Base-by-base conservation (phyloP, 92 coral and sea anemone species). In the Porites lobata region DNA sequence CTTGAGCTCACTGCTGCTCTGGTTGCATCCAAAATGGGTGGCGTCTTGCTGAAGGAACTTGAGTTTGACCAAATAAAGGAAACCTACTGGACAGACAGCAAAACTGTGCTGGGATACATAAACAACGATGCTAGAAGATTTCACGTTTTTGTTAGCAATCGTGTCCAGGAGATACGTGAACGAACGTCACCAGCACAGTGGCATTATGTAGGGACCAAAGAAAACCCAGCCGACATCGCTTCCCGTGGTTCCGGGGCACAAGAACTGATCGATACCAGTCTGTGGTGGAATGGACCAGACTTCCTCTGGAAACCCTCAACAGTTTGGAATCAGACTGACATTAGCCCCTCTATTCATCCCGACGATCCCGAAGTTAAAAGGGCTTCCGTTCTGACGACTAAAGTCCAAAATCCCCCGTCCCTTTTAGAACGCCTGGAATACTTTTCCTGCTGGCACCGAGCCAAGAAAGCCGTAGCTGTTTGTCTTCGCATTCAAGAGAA, bases 141-240 rank as follows among this genome's bases (percentile, higher is more conserved):
- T n/a, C n/a, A n/a, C n/a, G n/a, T n/a, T n/a, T n/a, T n/a, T n/a
- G n/a, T n/a, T n/a, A n/a, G n/a, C n/a, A n/a, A n/a, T n/a, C n/a
- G n/a, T n/a, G n/a, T n/a, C n/a, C n/a, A n/a, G n/a, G n/a, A n/a
- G n/a, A n/a, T n/a, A n/a, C n/a, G n/a, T n/a, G n/a, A n/a, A 82
- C 53, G 24, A 9, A 81, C 91, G 47, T 88, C 91, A 8, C 75
- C 81, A 11, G 50, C 52, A 8, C 91, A 88, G 66, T 82, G 91
- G 91, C 80, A 81, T 50, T 88, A 88, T 22, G 87, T 88, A 32
- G 87, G 83, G 20, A 88, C 76, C 2, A 88, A 81, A 15, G 19
- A 51, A 20, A 88, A 88, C 58, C 91, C 87, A 8, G 91, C 88
- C 12, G 91, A 88, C n/a, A 72, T 69, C 57, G 91, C 83, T 15